Evolutionary conservation across 2,113 vertebrate species (phyloP).

Genomic region (Nansenia antarctica): DNA sequence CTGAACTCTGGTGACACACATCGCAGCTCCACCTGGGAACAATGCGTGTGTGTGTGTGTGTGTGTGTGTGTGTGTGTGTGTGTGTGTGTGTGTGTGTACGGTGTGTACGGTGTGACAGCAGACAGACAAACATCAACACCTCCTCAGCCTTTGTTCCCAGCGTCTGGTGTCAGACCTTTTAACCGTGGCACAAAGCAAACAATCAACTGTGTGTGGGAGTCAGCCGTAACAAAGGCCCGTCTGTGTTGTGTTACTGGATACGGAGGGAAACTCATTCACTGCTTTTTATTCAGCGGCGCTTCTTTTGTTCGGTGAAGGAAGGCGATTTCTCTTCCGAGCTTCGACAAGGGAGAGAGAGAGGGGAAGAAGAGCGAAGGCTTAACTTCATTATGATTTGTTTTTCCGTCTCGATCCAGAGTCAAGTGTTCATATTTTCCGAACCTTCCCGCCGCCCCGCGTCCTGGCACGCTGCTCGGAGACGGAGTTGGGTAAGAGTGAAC

Average conservation of each 20-base stretch:
- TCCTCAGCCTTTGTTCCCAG: not conserved
- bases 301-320: constrained; percentile 6
- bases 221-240: not conserved
- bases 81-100: too few species aligned
- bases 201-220: not conserved
- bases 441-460: not conserved
- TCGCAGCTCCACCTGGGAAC: not conserved
- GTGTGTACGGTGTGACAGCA: too few species aligned
- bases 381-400: constrained; percentile 17
- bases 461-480: not conserved
- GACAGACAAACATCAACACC: constrained; percentile 6
- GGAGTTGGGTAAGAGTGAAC: not conserved
- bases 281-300: not conserved
- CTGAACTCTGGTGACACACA: constrained; percentile 1
- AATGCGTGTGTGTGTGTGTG: too few species aligned
- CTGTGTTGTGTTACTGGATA: not conserved
- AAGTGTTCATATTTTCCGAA: constrained; percentile 20
- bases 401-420: not conserved
- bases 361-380: not conserved
- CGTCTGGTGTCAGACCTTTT: not conserved
- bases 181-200: not conserved
- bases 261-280: not conserved
- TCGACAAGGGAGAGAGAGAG: not conserved
- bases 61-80: too few species aligned
- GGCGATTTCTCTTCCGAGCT: not conserved